Base-by-base conservation (phyloP, 2,113 vertebrate species). In the Deroptyus accipitrinus region DNA sequence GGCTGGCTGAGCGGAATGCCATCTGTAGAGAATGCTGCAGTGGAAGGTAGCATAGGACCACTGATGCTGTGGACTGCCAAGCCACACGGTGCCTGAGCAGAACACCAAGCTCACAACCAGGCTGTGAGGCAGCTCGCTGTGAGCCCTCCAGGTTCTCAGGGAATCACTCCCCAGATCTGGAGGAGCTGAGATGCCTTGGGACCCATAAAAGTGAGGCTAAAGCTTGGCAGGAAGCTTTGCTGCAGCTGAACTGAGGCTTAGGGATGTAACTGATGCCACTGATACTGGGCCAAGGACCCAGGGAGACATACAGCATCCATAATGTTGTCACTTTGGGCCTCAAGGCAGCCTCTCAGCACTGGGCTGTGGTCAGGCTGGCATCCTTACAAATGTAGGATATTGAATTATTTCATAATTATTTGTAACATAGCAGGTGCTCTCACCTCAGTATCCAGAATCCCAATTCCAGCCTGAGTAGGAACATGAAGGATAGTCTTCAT, bases 41-140 rank as follows among this genome's bases (percentile, higher is more conserved):
- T 19, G 61, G 76, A 44, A 70, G 78, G 70, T 41, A 78, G 39
- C 49, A 67, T 3, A 57, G 44, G 75, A 80, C 49, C 68, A 37
- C 69, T 1, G 1, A 55, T 39, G 18, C 41, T 62, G 35, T 39
- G 31, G 4, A 20, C 54, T 42, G 49, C 39, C 86, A 69, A 69
- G 49, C 42, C 23, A 42, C 46, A 1, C 0, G 2, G 25, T 75
- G 27, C 23, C 13, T 0, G 0, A 68, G 31, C 46, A 52, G 37
- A 72, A 75, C 51, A 83, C 18, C 11, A 11, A 39, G 25, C 11
- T 90, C 6, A 3, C 12, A 51, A 63, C 17, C 46, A 42, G 39
- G 15, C 42, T 39, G 39, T 39, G 28, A 44, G 5, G 11, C 7
- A 62, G 7, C 9, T 48, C 48, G 11, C 20, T 55, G 31, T 22